Conservation (phyloP, 2,797 vertebrate genomes). For the Pogoniulus pusillus region DNA sequence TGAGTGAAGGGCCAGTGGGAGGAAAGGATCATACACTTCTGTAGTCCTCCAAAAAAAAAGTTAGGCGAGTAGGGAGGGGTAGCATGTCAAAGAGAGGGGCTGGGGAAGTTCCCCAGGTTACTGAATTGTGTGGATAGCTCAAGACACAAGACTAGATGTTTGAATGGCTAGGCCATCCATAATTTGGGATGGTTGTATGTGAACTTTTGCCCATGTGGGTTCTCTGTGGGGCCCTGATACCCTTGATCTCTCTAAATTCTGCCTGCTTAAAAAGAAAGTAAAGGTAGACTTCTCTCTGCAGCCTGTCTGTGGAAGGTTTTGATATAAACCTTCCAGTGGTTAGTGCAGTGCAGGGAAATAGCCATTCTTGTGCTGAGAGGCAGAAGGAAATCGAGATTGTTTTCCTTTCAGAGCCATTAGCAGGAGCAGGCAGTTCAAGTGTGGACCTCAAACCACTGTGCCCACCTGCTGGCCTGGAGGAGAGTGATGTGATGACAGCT, state of each 20-base stretch:
- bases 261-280: neutral
- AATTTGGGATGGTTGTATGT: neutral
- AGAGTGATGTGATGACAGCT: neutral
- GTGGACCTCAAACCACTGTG: rapidly evolving
- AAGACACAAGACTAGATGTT: neutral
- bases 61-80: neutral
- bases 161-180: neutral
- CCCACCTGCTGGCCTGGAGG: rapidly evolving
- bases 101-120: neutral
- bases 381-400: neutral
- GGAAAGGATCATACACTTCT: neutral
- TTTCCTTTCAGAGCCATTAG: neutral
- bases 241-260: neutral
- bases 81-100: neutral
- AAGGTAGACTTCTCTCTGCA: neutral
- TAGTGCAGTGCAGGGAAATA: too few relatives aligned
- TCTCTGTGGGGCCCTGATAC: neutral
- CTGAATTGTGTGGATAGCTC: neutral
- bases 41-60: neutral
- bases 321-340: neutral
- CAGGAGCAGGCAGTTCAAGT: neutral
- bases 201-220: neutral
- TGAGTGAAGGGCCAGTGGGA: neutral
- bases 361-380: neutral
- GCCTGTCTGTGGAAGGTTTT: neutral